Evolutionary conservation across 2,888 invertebrate genomes (phyloP), one percentile per base, ranked within the genome.

Genomic region (Phytoseiulus persimilis): DNA sequence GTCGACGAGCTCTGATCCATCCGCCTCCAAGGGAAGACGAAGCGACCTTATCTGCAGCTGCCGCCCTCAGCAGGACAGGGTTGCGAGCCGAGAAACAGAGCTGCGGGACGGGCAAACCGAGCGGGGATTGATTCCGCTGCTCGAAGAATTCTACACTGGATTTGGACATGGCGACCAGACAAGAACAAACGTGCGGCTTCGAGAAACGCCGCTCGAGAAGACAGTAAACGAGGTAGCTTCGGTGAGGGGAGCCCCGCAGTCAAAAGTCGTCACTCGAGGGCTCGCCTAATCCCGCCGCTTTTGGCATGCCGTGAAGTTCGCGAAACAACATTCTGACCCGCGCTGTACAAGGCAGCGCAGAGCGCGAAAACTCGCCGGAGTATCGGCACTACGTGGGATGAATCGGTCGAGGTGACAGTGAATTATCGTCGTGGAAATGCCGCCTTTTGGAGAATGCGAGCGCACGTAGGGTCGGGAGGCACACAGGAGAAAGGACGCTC

Each of bases 31-130:
- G 9, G 18, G 65, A 65, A 65, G 65, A 65, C 65, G 65, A 23
- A 65, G 65, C 65, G 65, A 65, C 65, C 65, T 65, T 65, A 65
- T 65, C 65, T 65, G 65, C 65, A 65, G 65, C 65, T 65, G 65
- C 65, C 65, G 65, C 65, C 65, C 65, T 65, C 65, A 1, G 9
- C 18, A 28, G 65, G 65, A 65, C 65, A 28, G 23, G 18, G 23
- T 18, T 14, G 18, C 11, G 65, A 65, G 65, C 28, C 65, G 18
- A 23, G 65, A 65, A 65, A 65, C 65, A 65, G 65, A 65, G 14
- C 65, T 28, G 65, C 23, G 23, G 65, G 65, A 65, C 65, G 65
- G 28, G 65, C 65, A 65, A 65, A 65, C 65, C 65, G 65, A 6
- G 65, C 65, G 65, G 65, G 65, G 65, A 65, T 65, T 65, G 65